Evolutionary conservation across 1,140 invertebrate species (phyloP), one percentile per base, ranked within the genome.

Genomic region (Diorhabda carinulata): DNA sequence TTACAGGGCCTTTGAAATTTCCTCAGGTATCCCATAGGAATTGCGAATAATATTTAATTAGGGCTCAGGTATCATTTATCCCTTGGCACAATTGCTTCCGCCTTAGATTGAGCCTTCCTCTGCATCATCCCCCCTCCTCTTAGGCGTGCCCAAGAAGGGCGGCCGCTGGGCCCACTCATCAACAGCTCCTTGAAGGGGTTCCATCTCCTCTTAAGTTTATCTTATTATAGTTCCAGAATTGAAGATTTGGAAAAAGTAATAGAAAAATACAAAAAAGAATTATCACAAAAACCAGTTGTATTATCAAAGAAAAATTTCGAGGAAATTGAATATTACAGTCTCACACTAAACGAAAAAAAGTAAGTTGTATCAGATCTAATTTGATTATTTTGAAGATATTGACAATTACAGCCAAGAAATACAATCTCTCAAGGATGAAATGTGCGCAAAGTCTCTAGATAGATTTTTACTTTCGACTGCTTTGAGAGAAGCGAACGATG

Each of bases 401-500:
- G 8, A 60, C 2, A 3, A 6, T 65, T 65, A 45, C 64, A 65
- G 64, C 40, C 40, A 65, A 65, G 64, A 65, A 57, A 25, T 65
- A 57, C n/a, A 57, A 57, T 45, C 43, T 4, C n/a, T 65, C 40
- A 41, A 43, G 42, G 56, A 65, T 5, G 5, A 65, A 43, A 40
- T 65, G 9, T 25, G 7, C 7, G 10, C 64, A 10, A 65, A 43
- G 42, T 40, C 47, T 9, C 57, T 57, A 25, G 25, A 42, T 7
- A 42, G 42, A 40, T 41, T 57, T 25, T 3, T 65, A 42, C 64
- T 65, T 10, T 57, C 64, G 5, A 43, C 64, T 41, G 40, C 45
- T 8, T 57, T 65, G 47, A 56, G 42, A 40, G 64, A 65, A 65
- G 45, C 64, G 5, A 65, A 65, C 43, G 43, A 60, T 44, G 66